A percentile compares a stretch with the other conserved stretches of the same genome.
These are phyloP conservation scores for Chrysochloris asiatica DNA, from an alignment of 2,113 vertebrate species.

Conservation along the genomic window DNA sequence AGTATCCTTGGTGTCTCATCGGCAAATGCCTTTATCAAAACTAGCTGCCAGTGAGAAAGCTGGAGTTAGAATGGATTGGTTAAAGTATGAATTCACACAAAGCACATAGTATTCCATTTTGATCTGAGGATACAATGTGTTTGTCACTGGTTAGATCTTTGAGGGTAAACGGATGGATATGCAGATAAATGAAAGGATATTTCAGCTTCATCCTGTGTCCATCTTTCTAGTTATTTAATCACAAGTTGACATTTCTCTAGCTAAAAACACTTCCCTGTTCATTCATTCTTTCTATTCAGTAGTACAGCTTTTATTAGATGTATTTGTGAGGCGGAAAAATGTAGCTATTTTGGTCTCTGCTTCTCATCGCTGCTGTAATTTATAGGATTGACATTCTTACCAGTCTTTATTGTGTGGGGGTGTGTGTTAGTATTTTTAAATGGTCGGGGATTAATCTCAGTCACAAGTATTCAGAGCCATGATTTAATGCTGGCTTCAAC, in stretches of 20 bases:
- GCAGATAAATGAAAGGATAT: accelerated
- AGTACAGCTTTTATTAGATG: neutral
- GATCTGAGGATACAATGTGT: neutral
- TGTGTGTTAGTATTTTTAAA: neutral
- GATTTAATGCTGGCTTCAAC: neutral
- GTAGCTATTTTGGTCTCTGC: neutral
- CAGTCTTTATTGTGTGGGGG: neutral
- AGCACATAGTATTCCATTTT: accelerated
- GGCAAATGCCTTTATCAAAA: neutral
- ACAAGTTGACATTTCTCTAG: neutral
- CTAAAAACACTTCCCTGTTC: neutral
- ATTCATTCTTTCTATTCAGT: neutral
- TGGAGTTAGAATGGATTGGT: accelerated
- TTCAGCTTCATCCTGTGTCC: neutral
- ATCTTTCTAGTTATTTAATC: neutral
- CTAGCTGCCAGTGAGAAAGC: neutral
- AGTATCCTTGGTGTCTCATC: neutral
- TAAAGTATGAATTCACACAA: accelerated
- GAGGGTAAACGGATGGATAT: neutral
- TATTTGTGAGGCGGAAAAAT: neutral
- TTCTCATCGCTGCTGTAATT: neutral
- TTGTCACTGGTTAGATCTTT: neutral
- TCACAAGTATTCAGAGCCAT: neutral
- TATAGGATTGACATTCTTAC: neutral
- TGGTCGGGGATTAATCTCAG: neutral